Percentiles rank a stretch among this genome's conserved stretches.
Conservation (phyloP, 1,140 invertebrate species). For the Pseudoatta argentina region DNA sequence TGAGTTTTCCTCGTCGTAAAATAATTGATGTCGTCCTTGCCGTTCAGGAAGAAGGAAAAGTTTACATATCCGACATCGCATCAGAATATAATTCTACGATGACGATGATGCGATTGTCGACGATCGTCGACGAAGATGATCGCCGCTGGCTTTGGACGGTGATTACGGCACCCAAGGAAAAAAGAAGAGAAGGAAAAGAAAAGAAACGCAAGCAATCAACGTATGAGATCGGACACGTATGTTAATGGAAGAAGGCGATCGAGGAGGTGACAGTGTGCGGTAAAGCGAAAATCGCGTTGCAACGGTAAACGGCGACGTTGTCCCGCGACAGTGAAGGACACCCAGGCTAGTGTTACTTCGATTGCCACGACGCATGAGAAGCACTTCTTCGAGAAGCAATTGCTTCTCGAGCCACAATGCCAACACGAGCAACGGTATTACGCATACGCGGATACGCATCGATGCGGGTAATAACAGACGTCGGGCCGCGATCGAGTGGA, state of each 20-base stretch:
- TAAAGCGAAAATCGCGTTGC: conserved; percentile 54
- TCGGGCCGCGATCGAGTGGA: background rate
- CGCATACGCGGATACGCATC: conserved; percentile 49
- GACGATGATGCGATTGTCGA: conserved; percentile 7
- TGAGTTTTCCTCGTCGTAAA: background rate
- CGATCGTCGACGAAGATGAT: conserved; percentile 29
- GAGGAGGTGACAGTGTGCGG: conserved; percentile 43
- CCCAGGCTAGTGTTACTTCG: conserved; percentile 29
- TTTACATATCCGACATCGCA: conserved; percentile 27
- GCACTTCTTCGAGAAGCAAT: conserved; percentile 42
- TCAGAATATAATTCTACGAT: conserved; percentile 21
- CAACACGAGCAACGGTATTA: conserved; percentile 70
- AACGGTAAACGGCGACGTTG: conserved; percentile 68
- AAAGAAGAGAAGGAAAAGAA: background rate
- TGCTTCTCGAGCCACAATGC: conserved; percentile 22
- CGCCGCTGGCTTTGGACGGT: conserved; percentile 18
- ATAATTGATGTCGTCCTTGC: conserved; percentile 38
- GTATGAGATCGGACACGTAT: conserved; percentile 27
- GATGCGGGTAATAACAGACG: conserved; percentile 34
- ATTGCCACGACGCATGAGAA: conserved; percentile 35
- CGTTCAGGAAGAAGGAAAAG: conserved; percentile 24
- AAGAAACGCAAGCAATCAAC: conserved; percentile 8
- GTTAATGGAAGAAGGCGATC: conserved; percentile 31
- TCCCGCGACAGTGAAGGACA: conserved; percentile 67
- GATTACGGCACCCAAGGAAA: background rate